Percentiles rank a stretch among this genome's conserved stretches.
Conservation (phyloP, 1,140 invertebrate species). For the Solenopsis fugax region DNA sequence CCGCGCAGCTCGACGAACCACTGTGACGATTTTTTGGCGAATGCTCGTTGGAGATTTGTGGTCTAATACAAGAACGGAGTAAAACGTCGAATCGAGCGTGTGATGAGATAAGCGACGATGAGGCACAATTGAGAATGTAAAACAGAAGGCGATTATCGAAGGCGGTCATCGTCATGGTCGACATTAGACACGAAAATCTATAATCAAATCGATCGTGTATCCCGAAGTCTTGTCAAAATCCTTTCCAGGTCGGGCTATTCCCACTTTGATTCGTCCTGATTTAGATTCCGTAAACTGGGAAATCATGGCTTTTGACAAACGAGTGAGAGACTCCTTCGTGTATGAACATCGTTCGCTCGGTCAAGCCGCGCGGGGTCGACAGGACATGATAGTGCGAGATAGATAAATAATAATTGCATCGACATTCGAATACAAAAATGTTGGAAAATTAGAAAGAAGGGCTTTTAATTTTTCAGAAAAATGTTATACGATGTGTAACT, state of each 20-base stretch:
- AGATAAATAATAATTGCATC: conserved; percentile 65
- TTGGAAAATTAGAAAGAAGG: conserved; percentile 11
- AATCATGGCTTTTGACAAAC: conserved; percentile 24
- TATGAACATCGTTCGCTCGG: conserved; percentile 81
- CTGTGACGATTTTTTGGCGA: background rate
- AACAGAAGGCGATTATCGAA: background rate
- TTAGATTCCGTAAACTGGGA: conserved; percentile 28
- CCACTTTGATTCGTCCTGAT: conserved; percentile 35
- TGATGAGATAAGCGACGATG: conserved; percentile 31
- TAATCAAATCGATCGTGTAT: conserved; percentile 1
- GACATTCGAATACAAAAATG: conserved; percentile 44
- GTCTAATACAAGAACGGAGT: background rate
- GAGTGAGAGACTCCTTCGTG: conserved; percentile 4
- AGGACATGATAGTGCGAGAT: conserved; percentile 72
- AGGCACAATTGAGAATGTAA: conserved; percentile 3
- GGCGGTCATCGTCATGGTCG: conserved; percentile 47
- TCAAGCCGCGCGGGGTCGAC: conserved; percentile 80
- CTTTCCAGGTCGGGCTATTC: conserved; percentile 63
- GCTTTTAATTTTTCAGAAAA: conserved; percentile 25
- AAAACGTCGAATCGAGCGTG: background rate
- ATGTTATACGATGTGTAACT: background rate
- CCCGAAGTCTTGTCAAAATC: conserved; percentile 38
- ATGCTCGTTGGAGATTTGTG: background rate
- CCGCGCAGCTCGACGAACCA: background rate
- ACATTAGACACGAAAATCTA: conserved; percentile 5